Base-by-base conservation (phyloP, 2,797 vertebrate species). In the Muraenolepis orangiensis region DNA sequence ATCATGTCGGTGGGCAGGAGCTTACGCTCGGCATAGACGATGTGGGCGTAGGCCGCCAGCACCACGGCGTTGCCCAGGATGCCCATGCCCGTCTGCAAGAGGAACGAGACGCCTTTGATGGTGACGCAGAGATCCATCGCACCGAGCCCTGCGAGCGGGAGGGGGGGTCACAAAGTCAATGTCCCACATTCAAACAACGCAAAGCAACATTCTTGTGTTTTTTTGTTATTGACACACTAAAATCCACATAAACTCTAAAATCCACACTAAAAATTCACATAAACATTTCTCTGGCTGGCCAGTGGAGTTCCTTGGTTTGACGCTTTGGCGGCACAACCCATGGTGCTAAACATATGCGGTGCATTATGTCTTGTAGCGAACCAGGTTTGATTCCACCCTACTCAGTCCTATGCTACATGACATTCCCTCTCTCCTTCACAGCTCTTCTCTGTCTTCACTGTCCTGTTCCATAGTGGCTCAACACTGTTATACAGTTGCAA, bases 91-190 rank as follows among this genome's bases (percentile, higher is more conserved):
- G 94, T 91, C 81, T 95, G 94, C 83, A 95, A 74, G 73, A 95
- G 91, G 88, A 95, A 94, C 78, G 93, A 94, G n/a, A 95, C 91
- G 1, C 94, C 94, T 88, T 94, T 95, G 87, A 95, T 94, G 82
- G 93, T 87, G 75, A 94, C 80, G 80, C 94, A 95, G 28, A 95
- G 91, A 82, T 95, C 94, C 94, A 95, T 95, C 71, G 66, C 72
- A 51, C 46, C 32, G 66, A 28, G 26, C n/a, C 61, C 4, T 28
- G 23, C 26, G 14, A 4, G 28, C n/a, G 64, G 64, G 26, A 18
- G 1, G 2, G 29, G 1, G 29, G 64, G 2, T 13, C 64, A 20
- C 11, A n/a, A 76, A 79, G 81, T 34, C n/a, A n/a, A n/a, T n/a
- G n/a, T n/a, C n/a, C 4, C 61, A 66, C 23, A 28, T 28, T 11